These are phyloP conservation scores for Calonectris borealis DNA, from an alignment of 2,113 vertebrate genomes.

Conservation along the genomic window DNA sequence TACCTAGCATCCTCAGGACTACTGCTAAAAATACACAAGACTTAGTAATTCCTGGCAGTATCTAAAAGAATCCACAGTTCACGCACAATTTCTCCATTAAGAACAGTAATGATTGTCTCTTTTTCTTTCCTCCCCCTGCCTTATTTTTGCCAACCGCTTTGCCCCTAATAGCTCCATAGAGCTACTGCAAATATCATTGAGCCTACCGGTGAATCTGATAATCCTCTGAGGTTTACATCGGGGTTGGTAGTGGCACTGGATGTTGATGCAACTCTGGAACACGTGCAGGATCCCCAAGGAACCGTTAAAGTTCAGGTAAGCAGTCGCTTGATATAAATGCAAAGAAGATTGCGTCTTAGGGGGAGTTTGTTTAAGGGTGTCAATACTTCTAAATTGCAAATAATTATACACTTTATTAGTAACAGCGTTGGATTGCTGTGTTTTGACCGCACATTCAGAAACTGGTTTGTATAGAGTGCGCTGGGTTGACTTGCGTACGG, in stretches of 20 bases:
- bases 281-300: conserved; percentile 90
- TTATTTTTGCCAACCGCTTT: not conserved
- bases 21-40: not conserved
- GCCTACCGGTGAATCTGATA: conserved; percentile 94
- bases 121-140: not conserved
- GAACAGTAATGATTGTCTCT: rapidly evolving
- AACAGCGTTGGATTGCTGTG: not conserved
- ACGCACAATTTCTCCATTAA: not conserved
- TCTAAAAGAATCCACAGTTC: not conserved
- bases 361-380: not conserved
- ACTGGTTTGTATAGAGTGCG: rapidly evolving
- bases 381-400: not conserved
- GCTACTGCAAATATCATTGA: conserved; percentile 93
- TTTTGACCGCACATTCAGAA: not conserved
- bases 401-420: not conserved
- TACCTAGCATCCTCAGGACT: not conserved
- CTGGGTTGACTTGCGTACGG: not conserved
- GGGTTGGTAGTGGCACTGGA: conserved; percentile 94
- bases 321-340: not conserved
- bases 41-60: not conserved
- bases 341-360: not conserved
- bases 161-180: conserved; percentile 80
- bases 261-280: conserved; percentile 92
- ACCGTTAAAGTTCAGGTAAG: conserved; percentile 92
- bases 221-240: conserved; percentile 90